Conservation (phyloP, 2,888 invertebrate genomes). For the Sthenelais limicola region DNA sequence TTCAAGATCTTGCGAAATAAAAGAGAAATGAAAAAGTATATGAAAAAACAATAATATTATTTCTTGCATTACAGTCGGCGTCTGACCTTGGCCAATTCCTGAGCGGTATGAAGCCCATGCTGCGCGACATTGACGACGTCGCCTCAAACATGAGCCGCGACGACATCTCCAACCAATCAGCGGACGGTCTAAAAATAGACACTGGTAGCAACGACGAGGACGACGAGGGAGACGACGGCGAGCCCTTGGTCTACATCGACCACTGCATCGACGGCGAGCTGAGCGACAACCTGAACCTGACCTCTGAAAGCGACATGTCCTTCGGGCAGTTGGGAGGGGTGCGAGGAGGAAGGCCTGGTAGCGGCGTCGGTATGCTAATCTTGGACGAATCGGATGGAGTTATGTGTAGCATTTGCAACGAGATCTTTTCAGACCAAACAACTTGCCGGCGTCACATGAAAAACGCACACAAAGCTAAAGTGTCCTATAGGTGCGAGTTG, state of each 20-base stretch:
- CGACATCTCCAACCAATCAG: constrained; percentile 25
- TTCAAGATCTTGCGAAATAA: too few species aligned
- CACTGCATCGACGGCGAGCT: constrained; percentile 33
- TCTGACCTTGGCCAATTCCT: constrained; percentile 24
- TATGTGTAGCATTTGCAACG: constrained; percentile 6
- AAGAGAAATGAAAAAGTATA: too few species aligned
- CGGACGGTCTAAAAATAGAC: constrained; percentile 11
- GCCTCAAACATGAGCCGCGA: constrained; percentile 5
- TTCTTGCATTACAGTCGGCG: constrained; percentile 3
- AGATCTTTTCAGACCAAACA: constrained; percentile 11
- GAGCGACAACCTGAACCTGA: constrained; percentile 18
- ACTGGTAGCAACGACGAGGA: constrained; percentile 2
- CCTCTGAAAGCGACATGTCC: constrained; percentile 5
- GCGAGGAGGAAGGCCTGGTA: too few species aligned
- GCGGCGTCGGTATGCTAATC: neutral
- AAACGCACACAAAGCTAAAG: constrained; percentile 26
- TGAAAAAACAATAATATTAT: too few species aligned
- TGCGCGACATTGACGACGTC: constrained; percentile 23
- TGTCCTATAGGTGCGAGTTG: constrained; percentile 32
- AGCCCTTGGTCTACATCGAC: constrained; percentile 27
- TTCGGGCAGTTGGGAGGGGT: too few species aligned
- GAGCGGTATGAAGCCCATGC: constrained; percentile 33
- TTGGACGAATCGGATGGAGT: neutral
- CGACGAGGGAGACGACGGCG: neutral
- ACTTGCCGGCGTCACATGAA: constrained; percentile 27